Percentiles rank a stretch among this genome's conserved stretches.
Evolutionary conservation across 1,140 invertebrate genomes (phyloP).

Genomic region (Lasaia peninsularis): DNA sequence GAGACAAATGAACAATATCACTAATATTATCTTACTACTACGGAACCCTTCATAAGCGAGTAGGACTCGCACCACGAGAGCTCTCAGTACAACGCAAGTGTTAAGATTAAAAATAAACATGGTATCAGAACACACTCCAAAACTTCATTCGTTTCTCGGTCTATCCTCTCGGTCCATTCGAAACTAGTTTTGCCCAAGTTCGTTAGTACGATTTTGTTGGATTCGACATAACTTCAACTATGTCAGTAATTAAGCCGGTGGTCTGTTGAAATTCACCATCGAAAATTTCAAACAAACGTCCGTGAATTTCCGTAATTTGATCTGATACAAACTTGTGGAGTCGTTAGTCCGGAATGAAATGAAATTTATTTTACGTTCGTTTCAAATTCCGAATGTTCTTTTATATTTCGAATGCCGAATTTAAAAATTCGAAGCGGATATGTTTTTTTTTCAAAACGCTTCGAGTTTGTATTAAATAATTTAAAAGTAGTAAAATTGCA

Average conservation of each 20-base stretch:
- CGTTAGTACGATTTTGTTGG: not conserved
- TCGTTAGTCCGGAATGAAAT: not conserved
- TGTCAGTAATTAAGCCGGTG: constrained; percentile 3
- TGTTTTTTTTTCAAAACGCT: no score
- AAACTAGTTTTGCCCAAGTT: not conserved
- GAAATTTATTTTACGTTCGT: not conserved
- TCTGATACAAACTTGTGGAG: not conserved
- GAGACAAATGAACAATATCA: no score
- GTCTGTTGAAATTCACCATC: constrained; percentile 5
- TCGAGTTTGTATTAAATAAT: no score
- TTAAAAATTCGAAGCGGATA: no score
- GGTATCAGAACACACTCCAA: not conserved
- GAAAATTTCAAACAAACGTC: constrained; percentile 8
- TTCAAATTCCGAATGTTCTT: not conserved
- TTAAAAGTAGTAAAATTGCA: no score
- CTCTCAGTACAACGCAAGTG: no score
- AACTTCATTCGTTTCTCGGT: not conserved
- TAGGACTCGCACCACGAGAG: no score
- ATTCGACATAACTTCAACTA: not conserved
- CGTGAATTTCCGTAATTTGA: not conserved
- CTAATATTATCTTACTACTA: no score
- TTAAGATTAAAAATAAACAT: no score
- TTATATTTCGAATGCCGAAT: no score
- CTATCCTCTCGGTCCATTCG: not conserved
- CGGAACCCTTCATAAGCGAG: no score